Conservation (phyloP, 1,140 invertebrate genomes). For the Caenorhabditis tropicalis region DNA sequence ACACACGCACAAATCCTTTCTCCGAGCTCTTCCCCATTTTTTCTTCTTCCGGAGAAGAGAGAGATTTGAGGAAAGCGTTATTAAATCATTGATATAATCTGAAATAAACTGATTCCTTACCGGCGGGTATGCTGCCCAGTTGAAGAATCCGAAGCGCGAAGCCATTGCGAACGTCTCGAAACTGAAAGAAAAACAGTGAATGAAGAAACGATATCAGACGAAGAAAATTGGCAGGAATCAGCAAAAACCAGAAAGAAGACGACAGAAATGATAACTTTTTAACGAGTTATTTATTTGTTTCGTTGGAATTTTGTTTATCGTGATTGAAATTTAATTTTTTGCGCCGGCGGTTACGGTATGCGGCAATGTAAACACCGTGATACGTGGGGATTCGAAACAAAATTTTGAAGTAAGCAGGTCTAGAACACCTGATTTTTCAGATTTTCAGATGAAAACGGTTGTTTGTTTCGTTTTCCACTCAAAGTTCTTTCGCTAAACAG, state of each 20-base stretch:
- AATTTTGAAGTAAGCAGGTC: no score
- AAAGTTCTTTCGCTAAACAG: not conserved
- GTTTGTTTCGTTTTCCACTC: no score
- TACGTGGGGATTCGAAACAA: not conserved
- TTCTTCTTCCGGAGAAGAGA: no score
- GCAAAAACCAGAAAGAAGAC: no score
- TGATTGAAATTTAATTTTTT: not conserved
- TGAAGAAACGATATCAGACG: not conserved
- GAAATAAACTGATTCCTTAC: not conserved
- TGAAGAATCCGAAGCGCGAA: slow-evolving; percentile 9
- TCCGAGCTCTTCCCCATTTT: not conserved
- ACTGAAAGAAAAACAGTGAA: not conserved
- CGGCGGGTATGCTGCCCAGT: not conserved
- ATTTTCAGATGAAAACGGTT: no score
- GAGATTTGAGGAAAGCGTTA: not conserved
- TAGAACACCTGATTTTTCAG: no score
- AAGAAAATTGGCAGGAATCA: not conserved
- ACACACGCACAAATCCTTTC: not conserved
- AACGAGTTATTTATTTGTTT: not conserved
- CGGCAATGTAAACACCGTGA: not conserved
- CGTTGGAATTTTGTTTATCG: not conserved
- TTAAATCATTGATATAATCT: not conserved
- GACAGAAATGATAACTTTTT: no score
- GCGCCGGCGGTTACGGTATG: not conserved
- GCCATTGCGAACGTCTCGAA: not conserved